phyloP scores from a whole-genome alignment of 2,888 invertebrate genomes.

The Rotaria macrura region DNA sequence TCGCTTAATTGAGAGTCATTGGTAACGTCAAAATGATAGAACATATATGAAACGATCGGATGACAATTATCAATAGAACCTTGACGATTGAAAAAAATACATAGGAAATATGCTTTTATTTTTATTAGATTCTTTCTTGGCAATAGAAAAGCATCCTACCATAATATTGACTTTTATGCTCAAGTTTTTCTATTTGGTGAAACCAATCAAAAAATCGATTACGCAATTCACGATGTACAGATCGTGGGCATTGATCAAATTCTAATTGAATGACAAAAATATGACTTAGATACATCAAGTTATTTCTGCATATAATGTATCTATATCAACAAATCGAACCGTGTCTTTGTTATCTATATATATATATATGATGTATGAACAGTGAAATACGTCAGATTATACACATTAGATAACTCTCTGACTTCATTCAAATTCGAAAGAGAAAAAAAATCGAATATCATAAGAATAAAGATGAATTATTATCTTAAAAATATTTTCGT shows the following conservation, averaged over 20 bases:
- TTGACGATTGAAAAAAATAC: not conserved
- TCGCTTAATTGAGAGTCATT: not conserved
- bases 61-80: not conserved
- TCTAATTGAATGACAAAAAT: not conserved
- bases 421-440: too few relatives aligned
- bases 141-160: not conserved
- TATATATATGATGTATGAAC: too few relatives aligned
- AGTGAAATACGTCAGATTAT: too few relatives aligned
- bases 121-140: too few relatives aligned
- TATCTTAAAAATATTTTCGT: too few relatives aligned
- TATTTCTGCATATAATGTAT: too few relatives aligned
- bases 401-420: too few relatives aligned
- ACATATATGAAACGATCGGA: not conserved
- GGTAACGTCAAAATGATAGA: not conserved
- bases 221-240: not conserved
- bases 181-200: not conserved
- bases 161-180: constrained; percentile 4
- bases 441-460: too few relatives aligned
- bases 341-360: too few relatives aligned
- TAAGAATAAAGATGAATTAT: too few relatives aligned
- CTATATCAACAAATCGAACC: too few relatives aligned
- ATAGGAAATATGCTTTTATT: not conserved
- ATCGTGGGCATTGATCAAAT: not conserved
- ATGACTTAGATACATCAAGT: too few relatives aligned
- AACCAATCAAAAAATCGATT: not conserved